Percentiles rank a stretch among this genome's conserved stretches.
Conservation (phyloP, 2,113 vertebrate species). For the Cyanoderma ruficeps region DNA sequence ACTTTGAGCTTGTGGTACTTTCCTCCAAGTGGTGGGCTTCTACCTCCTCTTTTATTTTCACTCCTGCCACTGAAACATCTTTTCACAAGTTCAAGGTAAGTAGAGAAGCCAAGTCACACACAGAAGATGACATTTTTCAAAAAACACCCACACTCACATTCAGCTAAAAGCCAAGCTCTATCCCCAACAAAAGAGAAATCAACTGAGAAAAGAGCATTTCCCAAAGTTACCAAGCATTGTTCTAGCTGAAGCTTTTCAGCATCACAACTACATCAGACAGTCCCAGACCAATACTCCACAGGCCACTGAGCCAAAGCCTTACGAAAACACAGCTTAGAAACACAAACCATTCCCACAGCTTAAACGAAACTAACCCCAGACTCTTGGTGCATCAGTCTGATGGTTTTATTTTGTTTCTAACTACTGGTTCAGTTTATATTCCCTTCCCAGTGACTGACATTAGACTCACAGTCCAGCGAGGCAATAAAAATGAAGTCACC, state of each 20-base stretch:
- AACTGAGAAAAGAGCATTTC: neutral
- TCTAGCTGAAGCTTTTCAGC: neutral
- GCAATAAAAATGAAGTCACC: neutral
- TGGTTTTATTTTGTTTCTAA: neutral
- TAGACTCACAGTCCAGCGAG: neutral
- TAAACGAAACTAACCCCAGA: neutral
- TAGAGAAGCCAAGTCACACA: neutral
- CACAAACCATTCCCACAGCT: neutral
- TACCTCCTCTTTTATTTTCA: neutral
- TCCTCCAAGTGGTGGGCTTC: neutral
- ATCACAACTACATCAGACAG: neutral
- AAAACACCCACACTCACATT: neutral
- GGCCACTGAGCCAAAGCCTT: neutral
- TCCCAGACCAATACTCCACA: neutral
- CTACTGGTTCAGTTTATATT: neutral
- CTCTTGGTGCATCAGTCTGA: neutral
- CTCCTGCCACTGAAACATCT: neutral
- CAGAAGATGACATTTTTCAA: neutral
- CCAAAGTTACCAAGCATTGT: neutral
- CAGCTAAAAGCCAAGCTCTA: neutral
- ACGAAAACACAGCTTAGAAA: neutral
- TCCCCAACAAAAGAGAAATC: neutral
- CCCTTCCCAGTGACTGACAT: neutral
- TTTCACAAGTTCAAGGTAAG: neutral
- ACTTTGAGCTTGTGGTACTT: neutral